Conservation (phyloP, 2,113 vertebrate species). For the Shinisaurus crocodilurus region DNA sequence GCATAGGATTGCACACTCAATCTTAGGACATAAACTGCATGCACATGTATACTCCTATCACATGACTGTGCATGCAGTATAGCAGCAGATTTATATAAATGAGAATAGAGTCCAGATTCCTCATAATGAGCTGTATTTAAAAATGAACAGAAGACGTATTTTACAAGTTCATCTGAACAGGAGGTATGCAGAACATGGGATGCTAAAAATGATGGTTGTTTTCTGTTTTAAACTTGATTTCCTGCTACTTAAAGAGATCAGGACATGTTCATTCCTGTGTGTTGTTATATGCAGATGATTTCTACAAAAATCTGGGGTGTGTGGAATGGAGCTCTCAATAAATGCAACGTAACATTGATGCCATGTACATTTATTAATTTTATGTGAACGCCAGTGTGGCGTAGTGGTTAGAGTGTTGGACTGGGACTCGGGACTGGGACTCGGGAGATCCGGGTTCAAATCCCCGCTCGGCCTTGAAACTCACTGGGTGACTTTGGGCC, state of each 20-base stretch:
- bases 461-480: no score
- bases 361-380: neutral
- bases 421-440: no score
- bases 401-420: no score
- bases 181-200: neutral
- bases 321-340: neutral
- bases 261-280: constrained; percentile 19
- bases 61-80: neutral
- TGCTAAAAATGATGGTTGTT: neutral
- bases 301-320: neutral
- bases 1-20: neutral
- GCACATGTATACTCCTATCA: neutral
- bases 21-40: neutral
- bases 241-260: constrained; percentile 1
- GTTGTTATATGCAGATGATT: constrained; percentile 8
- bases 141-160: neutral
- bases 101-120: accelerated
- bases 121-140: neutral
- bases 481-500: no score
- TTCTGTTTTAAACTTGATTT: constrained; percentile 26
- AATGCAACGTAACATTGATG: neutral
- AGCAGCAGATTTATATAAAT: neutral
- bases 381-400: no score
- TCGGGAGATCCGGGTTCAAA: no score
- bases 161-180: neutral